Evolutionary conservation across 2,888 invertebrate genomes (phyloP), one percentile per base, ranked within the genome.

Genomic region (Entomobrya multifasciata): DNA sequence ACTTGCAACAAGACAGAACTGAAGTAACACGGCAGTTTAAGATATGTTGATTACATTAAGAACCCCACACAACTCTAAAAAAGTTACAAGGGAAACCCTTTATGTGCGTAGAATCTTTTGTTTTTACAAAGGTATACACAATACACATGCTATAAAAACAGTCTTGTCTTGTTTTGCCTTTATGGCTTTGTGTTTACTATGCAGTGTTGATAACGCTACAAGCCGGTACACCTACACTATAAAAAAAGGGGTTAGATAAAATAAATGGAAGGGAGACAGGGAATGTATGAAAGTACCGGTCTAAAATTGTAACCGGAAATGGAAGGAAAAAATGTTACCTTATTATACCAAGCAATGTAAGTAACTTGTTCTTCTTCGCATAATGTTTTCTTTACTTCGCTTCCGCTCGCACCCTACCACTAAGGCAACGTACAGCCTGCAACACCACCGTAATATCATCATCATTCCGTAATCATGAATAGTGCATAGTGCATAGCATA

Each of bases 281-380:
- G 47, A 80, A 60, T 55, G 78, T 85, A 85, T 78, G 62, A 60
- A 36, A 74, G 86, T 72, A 79, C 72, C 86, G 79, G 86, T 79
- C 78, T 57, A 72, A 79, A 79, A 30, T 41, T 62, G 62, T 74
- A 79, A 86, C 86, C 86, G 86, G 86, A 86, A 86, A 86, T 79
- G 79, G 74, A 55, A 86, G 65, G 52, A 86, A 86, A 85, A 79
- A 70, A 25, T n/a, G 70, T 49, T 25, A 70, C 70, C 70, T 70
- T 25, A 70, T 70, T 70, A 22, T 27, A 22, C 41, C 36, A 8
- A 36, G 36, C 36, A 36, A 36, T n/a, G n/a, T n/a, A n/a, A 36
- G 8, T 36, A 36, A 6, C 8, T 6, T 36, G 36, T 36, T 6
- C 8, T 36, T 36, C 36, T 36, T 36, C 8, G 67, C 27, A 20